Evolutionary conservation across 2,797 vertebrate genomes (phyloP).

Genomic region (Parotocinclus haroldoi): DNA sequence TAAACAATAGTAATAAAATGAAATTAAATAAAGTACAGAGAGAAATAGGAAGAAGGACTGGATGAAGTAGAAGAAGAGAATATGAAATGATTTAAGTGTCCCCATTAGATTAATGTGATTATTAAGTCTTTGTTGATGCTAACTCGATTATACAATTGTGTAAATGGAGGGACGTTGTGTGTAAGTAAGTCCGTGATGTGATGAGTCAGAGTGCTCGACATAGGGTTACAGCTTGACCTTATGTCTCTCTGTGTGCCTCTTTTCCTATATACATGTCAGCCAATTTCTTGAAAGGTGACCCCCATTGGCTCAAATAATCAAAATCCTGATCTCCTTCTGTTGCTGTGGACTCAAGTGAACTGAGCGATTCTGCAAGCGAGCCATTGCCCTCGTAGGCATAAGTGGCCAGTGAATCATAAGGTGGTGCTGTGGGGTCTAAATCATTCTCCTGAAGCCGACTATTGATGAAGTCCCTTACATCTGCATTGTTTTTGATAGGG

Average conservation of each 20-base stretch:
- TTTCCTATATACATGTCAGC: constrained; percentile 97
- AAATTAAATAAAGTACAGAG: too few relatives aligned
- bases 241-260: constrained; percentile 85
- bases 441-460: constrained; percentile 93
- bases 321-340: constrained; percentile 95
- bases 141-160: constrained; percentile 42
- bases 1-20: constrained; percentile 56
- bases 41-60: constrained; percentile 26
- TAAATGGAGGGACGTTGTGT: constrained; percentile 17
- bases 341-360: constrained; percentile 87
- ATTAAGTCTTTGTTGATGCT: constrained; percentile 46
- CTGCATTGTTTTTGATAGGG: constrained; percentile 87
- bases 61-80: constrained; percentile 17
- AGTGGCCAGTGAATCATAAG: constrained; percentile 96
- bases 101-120: constrained; percentile 35
- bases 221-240: constrained; percentile 53
- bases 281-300: constrained; percentile 91
- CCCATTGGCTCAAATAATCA: constrained; percentile 96
- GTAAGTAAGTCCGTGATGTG: constrained; percentile 34
- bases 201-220: constrained; percentile 38
- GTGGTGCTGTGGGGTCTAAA: constrained; percentile 86
- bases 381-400: constrained; percentile 94
- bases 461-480: constrained; percentile 94
- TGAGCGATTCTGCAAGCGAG: constrained; percentile 91
- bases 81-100: constrained; percentile 27